Evolutionary conservation across 2,797 vertebrate species (phyloP).

Genomic region (Poeciliopsis paucimaculata): DNA sequence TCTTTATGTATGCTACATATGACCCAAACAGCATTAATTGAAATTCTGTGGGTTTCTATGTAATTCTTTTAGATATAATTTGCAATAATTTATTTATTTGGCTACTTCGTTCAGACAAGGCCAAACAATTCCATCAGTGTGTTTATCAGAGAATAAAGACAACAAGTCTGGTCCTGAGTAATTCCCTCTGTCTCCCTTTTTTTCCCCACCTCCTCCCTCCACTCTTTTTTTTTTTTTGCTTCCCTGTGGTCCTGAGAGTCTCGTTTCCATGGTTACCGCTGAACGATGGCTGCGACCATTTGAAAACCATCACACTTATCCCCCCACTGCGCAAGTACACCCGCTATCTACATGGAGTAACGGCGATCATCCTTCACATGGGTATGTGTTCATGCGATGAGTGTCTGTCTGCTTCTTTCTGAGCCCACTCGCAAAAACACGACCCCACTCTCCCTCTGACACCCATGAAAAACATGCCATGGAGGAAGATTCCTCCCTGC

Average conservation of each 20-base stretch:
- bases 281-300: constrained; percentile 63
- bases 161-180: constrained; percentile 27
- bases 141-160: constrained; percentile 61
- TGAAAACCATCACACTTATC: constrained; percentile 45
- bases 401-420: constrained; percentile 49
- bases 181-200: constrained; percentile 32
- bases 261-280: constrained; percentile 74
- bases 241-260: constrained; percentile 70
- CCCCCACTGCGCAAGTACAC: constrained; percentile 7
- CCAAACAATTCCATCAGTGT: constrained; percentile 35
- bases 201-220: constrained; percentile 14
- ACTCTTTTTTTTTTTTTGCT: constrained; percentile 25
- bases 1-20: constrained; percentile 13
- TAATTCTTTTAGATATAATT: constrained; percentile 9
- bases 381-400: constrained; percentile 51
- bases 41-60: background rate
- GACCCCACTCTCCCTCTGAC: constrained; percentile 52
- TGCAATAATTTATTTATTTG: background rate
- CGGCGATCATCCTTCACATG: constrained; percentile 56
- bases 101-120: constrained; percentile 5
- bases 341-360: constrained; percentile 62
- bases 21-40: background rate
- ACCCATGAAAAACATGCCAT: constrained; percentile 56
- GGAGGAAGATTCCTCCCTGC: constrained; percentile 33
- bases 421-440: constrained; percentile 68